phyloP scores from a whole-genome alignment of 2,797 vertebrate species.

The Cyprinella venusta region DNA sequence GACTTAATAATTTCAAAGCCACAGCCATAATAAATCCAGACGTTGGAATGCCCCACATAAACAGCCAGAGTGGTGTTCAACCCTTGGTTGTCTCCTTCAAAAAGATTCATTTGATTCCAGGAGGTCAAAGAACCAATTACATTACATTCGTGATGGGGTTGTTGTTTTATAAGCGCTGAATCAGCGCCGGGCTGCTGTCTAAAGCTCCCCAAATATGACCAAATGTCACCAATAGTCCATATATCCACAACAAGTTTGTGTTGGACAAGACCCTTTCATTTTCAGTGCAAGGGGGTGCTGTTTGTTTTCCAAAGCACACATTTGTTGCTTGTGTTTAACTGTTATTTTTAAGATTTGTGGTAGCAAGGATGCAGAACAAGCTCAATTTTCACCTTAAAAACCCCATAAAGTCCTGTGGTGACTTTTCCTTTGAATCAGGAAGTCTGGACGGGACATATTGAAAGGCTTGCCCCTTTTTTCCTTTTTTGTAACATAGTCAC shows the following conservation, averaged over 20 bases:
- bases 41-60: constrained; percentile 58
- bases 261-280: constrained; percentile 60
- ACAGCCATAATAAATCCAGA: constrained; percentile 58
- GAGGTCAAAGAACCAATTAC: constrained; percentile 44
- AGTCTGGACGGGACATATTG: neutral
- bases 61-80: constrained; percentile 20
- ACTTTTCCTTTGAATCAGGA: neutral
- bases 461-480: neutral
- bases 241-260: constrained; percentile 54
- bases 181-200: constrained; percentile 6
- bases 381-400: constrained; percentile 68
- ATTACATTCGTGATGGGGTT: constrained; percentile 33
- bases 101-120: constrained; percentile 44
- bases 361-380: constrained; percentile 64
- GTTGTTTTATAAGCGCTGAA: constrained; percentile 34
- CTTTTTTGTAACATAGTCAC: neutral
- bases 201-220: constrained; percentile 5
- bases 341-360: constrained; percentile 75
- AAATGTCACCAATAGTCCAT: constrained; percentile 36
- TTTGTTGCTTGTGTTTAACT: constrained; percentile 65
- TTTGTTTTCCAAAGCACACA: constrained; percentile 78
- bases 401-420: neutral
- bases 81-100: constrained; percentile 37
- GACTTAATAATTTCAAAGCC: constrained; percentile 67
- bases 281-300: constrained; percentile 59